Base-by-base conservation (phyloP, 2,888 invertebrate genomes). In the Linnaemya tessellans region DNA sequence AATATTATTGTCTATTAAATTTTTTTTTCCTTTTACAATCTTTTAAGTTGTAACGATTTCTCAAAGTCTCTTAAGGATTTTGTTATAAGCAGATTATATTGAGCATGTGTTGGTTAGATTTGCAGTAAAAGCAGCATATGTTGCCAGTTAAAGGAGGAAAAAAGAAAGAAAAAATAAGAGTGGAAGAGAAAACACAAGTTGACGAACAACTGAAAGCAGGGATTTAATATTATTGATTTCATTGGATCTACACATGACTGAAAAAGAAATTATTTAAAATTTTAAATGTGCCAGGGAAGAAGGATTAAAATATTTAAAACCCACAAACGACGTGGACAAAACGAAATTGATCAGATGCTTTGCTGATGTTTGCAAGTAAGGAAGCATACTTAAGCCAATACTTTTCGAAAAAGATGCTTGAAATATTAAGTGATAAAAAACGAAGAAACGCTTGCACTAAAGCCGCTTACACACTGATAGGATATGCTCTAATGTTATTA, bases 71-170 rank as follows among this genome's bases (percentile, higher is more conserved):
- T 82, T 71, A 79, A 60, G 82, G 82, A 82, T 82, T 85, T 81
- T 62, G 13, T 77, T 80, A 70, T 85, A 85, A 85, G 82, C 58
- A 74, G 85, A 85, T 85, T 85, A 85, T 65, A 65, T 82, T 75
- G 74, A 79, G 75, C 85, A 85, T 85, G 79, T 85, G 85, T 85
- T 82, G 70, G 85, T 85, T 79, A 71, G 85, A 75, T 82, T 73
- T 75, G 51, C 54, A 49, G 25, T n/a, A 11, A 22, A 11, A 54
- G 68, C 49, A 54, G 68, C 49, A 22, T 74, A 67, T 15, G 54
- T 78, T 58, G 18, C 25, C n/a, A 30, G 30, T n/a, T 41, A 18
- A 13, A 18, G 20, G 5, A 18, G 30, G 25, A 41, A 1, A 30
- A 30, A 30, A 3, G 5, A 30, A 30, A 30, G 2, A 30, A 30